phyloP scores from a whole-genome alignment of 2,888 invertebrate genomes.

The Venusia cambrica region DNA sequence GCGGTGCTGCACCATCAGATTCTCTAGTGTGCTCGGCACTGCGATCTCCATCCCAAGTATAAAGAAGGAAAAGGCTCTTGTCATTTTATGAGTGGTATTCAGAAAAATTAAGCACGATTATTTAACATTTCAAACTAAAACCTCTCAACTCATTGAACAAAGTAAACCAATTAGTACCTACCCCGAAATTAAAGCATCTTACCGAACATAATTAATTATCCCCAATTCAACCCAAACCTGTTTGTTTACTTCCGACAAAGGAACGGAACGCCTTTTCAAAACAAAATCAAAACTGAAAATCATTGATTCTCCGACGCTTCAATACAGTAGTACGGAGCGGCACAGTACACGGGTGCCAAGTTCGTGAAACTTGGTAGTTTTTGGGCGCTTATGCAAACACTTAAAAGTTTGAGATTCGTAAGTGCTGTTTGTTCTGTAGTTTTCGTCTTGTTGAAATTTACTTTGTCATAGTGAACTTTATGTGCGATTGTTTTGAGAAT shows the following conservation, averaged over 20 bases:
- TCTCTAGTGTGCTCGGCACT: too few relatives aligned
- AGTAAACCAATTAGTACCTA: conserved; percentile 11
- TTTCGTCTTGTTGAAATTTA: conserved; percentile 2
- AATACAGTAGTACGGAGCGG: conserved; percentile 13
- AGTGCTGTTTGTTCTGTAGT: conserved; percentile 1
- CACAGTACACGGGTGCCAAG: conserved; percentile 11
- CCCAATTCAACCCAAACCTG: conserved; percentile 8
- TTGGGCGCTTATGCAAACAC: conserved; percentile 1
- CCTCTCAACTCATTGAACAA: conserved; percentile 1
- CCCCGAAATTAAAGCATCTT: conserved; percentile 8
- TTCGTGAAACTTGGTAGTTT: conserved; percentile 12
- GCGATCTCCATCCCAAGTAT: too few relatives aligned
- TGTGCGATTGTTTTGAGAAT: too few relatives aligned
- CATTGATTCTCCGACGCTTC: conserved; percentile 18
- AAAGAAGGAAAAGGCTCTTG: too few relatives aligned
- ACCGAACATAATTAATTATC: conserved; percentile 18
- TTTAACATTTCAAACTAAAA: too few relatives aligned
- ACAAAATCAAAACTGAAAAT: conserved; percentile 47
- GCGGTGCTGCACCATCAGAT: too few relatives aligned
- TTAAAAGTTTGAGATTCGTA: conserved; percentile 1
- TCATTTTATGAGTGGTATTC: too few relatives aligned
- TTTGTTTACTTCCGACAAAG: conserved; percentile 32
- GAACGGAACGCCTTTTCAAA: conserved; percentile 48
- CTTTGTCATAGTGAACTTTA: too few relatives aligned
- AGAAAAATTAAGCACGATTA: conserved; percentile 1